Conservation (phyloP, 2,113 vertebrate genomes). For the Martes martes region DNA sequence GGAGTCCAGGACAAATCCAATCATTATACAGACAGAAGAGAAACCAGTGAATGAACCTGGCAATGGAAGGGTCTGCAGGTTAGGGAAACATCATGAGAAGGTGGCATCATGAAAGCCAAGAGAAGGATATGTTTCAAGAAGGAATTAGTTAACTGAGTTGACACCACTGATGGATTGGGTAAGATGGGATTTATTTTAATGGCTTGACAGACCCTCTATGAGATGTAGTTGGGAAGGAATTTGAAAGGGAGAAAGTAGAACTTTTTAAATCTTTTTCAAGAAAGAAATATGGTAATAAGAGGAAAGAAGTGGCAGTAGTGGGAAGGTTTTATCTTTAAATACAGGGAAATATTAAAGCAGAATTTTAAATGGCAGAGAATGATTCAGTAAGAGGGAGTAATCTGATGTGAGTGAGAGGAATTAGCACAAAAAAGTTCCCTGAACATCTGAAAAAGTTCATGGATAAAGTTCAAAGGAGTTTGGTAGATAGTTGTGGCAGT, state of each 20-base stretch:
- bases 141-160: not conserved
- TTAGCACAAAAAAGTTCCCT: not conserved
- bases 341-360: not conserved
- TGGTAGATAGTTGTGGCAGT: rapidly evolving
- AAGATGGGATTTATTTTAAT: not conserved
- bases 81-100: not conserved
- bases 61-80: not conserved
- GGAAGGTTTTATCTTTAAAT: not conserved
- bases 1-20: not conserved
- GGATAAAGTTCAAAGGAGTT: not conserved
- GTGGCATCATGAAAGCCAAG: not conserved
- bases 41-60: not conserved
- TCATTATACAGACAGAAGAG: not conserved
- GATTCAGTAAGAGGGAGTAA: not conserved
- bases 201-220: not conserved
- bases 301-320: not conserved
- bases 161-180: not conserved
- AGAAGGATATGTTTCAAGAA: not conserved
- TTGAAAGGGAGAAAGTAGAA: not conserved
- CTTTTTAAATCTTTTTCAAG: not conserved
- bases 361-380: not conserved
- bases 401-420: not conserved
- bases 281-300: not conserved
- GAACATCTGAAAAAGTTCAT: not conserved
- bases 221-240: not conserved